Evolutionary conservation across 2,888 invertebrate genomes (phyloP).

Genomic region (Falcaria lacertinaria): DNA sequence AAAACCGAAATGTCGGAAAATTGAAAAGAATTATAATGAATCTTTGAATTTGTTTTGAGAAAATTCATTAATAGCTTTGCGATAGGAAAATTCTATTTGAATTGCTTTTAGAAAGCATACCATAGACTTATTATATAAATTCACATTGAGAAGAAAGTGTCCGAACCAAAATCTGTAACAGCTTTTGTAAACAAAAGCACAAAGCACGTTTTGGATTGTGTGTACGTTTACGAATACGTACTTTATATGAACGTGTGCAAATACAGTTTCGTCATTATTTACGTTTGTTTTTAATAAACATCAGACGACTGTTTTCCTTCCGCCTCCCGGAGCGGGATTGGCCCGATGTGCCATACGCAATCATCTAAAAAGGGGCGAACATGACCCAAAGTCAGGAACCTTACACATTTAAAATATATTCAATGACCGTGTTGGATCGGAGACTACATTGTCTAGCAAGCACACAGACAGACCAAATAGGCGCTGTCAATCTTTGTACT

Average conservation of each 20-base stretch:
- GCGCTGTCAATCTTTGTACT: not conserved
- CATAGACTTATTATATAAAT: not conserved
- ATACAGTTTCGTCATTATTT: slow-evolving; percentile 25
- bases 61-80: no score
- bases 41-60: no score
- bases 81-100: not conserved
- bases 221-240: slow-evolving; percentile 10
- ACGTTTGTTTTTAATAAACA: slow-evolving; percentile 34
- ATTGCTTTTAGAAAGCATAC: not conserved
- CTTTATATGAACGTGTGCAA: slow-evolving; percentile 11
- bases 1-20: no score
- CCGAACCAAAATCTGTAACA: not conserved
- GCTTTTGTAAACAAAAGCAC: slow-evolving; percentile 4
- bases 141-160: slow-evolving; percentile 3
- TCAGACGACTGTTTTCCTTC: slow-evolving; percentile 21
- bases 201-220: slow-evolving; percentile 14
- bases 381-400: slow-evolving; percentile 15
- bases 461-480: not conserved
- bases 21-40: no score
- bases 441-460: not conserved
- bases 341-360: slow-evolving; percentile 34
- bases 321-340: slow-evolving; percentile 19
- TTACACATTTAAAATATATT: not conserved
- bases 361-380: slow-evolving; percentile 25
- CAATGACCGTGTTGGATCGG: not conserved